Evolutionary conservation across 2,888 invertebrate genomes (phyloP).

Genomic region (Tetragnatha montana): DNA sequence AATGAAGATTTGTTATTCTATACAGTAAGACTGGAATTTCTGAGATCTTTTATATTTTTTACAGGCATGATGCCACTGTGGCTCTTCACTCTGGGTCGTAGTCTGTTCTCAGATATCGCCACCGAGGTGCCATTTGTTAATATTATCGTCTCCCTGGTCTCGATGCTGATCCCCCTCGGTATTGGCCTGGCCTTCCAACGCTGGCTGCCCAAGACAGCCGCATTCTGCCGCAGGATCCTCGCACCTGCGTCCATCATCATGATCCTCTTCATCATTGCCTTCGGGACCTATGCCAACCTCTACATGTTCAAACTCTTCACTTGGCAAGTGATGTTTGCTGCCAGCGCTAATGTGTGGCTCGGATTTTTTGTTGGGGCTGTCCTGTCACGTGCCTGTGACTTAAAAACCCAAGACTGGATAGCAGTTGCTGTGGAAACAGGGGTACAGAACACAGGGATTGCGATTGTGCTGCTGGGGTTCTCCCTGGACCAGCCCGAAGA

Average conservation of each 20-base stretch:
- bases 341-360: slow-evolving; percentile 87
- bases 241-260: slow-evolving; percentile 89
- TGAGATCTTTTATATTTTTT: slow-evolving; percentile 72
- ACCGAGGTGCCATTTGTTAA: slow-evolving; percentile 84
- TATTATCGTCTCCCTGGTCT: slow-evolving; percentile 84
- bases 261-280: slow-evolving; percentile 88
- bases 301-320: slow-evolving; percentile 92
- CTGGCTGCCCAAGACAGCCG: slow-evolving; percentile 74
- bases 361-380: slow-evolving; percentile 85
- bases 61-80: slow-evolving; percentile 90
- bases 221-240: slow-evolving; percentile 84
- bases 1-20: background rate
- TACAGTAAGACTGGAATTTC: background rate
- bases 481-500: slow-evolving; percentile 89
- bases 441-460: slow-evolving; percentile 93
- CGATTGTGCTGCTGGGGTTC: slow-evolving; percentile 89
- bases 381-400: slow-evolving; percentile 81
- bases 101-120: slow-evolving; percentile 66
- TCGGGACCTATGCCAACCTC: slow-evolving; percentile 90
- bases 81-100: slow-evolving; percentile 89
- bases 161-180: slow-evolving; percentile 85
- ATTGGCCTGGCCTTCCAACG: slow-evolving; percentile 75
- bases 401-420: slow-evolving; percentile 82
- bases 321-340: slow-evolving; percentile 88
- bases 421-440: slow-evolving; percentile 94